Conservation (phyloP, 2,888 invertebrate species). For the Chloromyia formosa region DNA sequence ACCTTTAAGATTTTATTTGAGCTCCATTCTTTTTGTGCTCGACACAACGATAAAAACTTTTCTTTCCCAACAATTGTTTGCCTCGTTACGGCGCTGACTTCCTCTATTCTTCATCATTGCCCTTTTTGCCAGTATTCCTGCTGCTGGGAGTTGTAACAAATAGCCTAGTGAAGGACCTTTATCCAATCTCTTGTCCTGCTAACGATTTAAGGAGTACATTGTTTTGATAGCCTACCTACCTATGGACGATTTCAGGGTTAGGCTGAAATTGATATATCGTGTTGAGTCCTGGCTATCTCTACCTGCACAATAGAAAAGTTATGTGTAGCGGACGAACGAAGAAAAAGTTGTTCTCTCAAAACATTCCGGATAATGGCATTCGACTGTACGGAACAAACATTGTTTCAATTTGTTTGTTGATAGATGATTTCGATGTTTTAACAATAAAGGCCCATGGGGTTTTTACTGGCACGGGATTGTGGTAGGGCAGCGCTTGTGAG, state of each 20-base stretch:
- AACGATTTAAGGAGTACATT: slow-evolving; percentile 1
- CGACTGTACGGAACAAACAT: not conserved
- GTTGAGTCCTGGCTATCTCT: too few relatives aligned
- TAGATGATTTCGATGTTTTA: not conserved
- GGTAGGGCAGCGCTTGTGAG: too few relatives aligned
- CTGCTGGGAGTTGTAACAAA: not conserved
- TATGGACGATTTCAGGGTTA: too few relatives aligned
- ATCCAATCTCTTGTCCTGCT: slow-evolving; percentile 7
- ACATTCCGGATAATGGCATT: not conserved
- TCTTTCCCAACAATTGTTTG: not conserved
- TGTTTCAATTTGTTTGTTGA: slow-evolving; percentile 2
- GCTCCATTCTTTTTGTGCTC: not conserved
- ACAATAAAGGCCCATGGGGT: too few relatives aligned
- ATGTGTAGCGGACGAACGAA: too few relatives aligned
- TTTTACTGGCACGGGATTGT: too few relatives aligned
- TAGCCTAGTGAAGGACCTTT: not conserved
- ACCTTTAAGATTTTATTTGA: slow-evolving; percentile 12
- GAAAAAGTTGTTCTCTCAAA: too few relatives aligned
- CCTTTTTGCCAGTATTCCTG: not conserved
- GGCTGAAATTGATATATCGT: too few relatives aligned
- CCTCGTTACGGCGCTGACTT: not conserved
- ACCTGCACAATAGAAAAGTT: too few relatives aligned
- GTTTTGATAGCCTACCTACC: not conserved
- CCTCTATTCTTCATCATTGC: not conserved
- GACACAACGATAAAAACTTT: slow-evolving; percentile 20